Base-by-base conservation (phyloP, 2,113 vertebrate genomes). In the Notothenia rossii region DNA sequence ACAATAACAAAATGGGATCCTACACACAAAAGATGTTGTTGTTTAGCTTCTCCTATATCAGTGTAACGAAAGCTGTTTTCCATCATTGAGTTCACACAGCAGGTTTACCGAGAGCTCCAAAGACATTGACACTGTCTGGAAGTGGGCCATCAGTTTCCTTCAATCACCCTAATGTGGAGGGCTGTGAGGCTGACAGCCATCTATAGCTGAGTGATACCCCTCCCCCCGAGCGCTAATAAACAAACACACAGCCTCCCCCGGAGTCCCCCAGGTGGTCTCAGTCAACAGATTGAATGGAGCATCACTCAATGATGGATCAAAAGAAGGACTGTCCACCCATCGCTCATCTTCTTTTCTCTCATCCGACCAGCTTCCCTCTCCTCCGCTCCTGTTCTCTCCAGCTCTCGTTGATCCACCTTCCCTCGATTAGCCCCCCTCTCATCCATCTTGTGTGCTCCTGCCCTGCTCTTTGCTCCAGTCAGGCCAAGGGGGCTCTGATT, bases 81-180 rank as follows among this genome's bases (percentile, higher is more conserved):
- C 60, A 78, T 86, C 82, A 75, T n/a, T 85, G 78, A 75, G 80
- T 84, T 87, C 89, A 13, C 87, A 80, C 84, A 75, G 86, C 86
- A 63, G 85, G 85, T 80, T 75, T 25, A 55, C 73, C 4, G 74
- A 73, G 75, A 9, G 4, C 75, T 69, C 59, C 70, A 54, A 61
- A 90, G 92, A 93, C 88, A 90, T 43, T 79, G 90, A 93, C 90
- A 86, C 85, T 84, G 68, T 84, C 77, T 93, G 91, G 92, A 93
- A 87, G 83, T 83, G 86, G 72, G 91, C 90, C 90, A 91, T 87
- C 76, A 29, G 72, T 85, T 84, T 76, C 86, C 78, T 88, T 93
- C 93, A 92, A 90, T 93, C 93, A 91, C 77, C 59, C 83, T 88
- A 88, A 83, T 82, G 82, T 79, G 86, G 71, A 89, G 62, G 56